Conservation (phyloP, 2,888 invertebrate species). For the Microdon myrmicae region DNA sequence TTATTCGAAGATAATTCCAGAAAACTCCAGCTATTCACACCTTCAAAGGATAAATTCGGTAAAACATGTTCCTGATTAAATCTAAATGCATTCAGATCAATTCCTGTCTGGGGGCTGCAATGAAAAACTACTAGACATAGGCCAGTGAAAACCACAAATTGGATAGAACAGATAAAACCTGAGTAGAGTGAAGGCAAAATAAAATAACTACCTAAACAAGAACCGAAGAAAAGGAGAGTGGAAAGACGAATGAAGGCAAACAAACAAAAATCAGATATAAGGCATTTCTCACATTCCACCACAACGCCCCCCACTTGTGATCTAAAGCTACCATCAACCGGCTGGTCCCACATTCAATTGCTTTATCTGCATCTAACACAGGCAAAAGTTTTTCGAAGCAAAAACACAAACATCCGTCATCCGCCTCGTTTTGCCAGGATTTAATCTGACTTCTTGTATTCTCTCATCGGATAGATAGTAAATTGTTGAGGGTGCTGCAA, state of each 20-base stretch:
- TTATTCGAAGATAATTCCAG: slow-evolving; percentile 19
- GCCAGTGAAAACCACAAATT: slow-evolving; percentile 15
- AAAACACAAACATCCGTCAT: slow-evolving; percentile 30
- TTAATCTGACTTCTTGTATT: slow-evolving; percentile 45
- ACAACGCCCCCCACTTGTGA: no score
- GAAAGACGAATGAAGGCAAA: background rate
- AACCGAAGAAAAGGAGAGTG: background rate
- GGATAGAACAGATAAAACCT: no score
- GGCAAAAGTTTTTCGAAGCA: slow-evolving; percentile 41
- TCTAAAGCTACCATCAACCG: no score
- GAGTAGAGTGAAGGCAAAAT: no score
- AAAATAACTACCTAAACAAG: no score
- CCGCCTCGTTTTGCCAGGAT: no score
- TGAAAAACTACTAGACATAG: no score
- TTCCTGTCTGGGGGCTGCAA: no score
- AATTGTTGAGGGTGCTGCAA: slow-evolving; percentile 36
- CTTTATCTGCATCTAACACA: slow-evolving; percentile 46
- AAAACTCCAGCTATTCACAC: slow-evolving; percentile 37
- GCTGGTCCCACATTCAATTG: slow-evolving; percentile 10
- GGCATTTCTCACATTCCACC: slow-evolving; percentile 31
- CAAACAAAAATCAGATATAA: slow-evolving; percentile 15
- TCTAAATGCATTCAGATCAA: slow-evolving; percentile 28
- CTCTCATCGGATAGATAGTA: slow-evolving; percentile 38
- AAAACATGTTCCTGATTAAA: slow-evolving; percentile 29
- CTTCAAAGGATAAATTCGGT: slow-evolving; percentile 26